Base-by-base conservation (phyloP, 1,140 invertebrate species). In the Dendroctonus ponderosae region DNA sequence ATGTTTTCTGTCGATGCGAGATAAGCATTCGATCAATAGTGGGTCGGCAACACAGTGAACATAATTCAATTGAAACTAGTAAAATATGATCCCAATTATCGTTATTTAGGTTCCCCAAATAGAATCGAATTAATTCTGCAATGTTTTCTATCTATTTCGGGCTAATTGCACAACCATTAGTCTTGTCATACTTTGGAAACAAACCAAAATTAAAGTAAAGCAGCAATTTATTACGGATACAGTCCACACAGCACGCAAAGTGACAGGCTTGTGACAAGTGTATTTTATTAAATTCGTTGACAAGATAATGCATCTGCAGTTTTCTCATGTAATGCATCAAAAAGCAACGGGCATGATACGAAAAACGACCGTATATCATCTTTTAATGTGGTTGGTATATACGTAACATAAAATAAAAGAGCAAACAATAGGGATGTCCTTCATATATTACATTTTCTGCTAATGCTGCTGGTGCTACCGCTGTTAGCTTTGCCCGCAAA, bases 391-490 rank as follows among this genome's bases (percentile, higher is more conserved):
- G 56, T 66, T 51, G 15, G 54, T 65, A 65, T 53, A 54, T 57
- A 50, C 56, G 50, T 62, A 67, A 63, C 59, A 63, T 64, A 65
- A 64, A 70, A 68, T 65, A 70, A 70, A 68, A 62, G 60, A 61
- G 54, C 62, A 70, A 70, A 70, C 69, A 70, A 70, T 68, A 58
- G 66, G 51, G 52, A 50, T n/a, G 57, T 51, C 58, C 69, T 65
- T 62, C 66, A 68, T 70, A 70, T 68, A 70, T 70, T 67, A 64
- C 66, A 58, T 68, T 70, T 59, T 70, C 65, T 68, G 69, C 62
- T 70, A 68, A 70, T 70, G 69, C 54, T 63, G 66, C 66, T 65
- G 58, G 56, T 46, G 56, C 6, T 66, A 56, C 61, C 52, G 11
- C 50, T 9, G 52, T 37, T 56, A 14, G 42, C 44, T 54, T 11